Conservation (phyloP, 37 sponge, comb jelly and placozoan genomes). For the Eunapius fragilis region DNA sequence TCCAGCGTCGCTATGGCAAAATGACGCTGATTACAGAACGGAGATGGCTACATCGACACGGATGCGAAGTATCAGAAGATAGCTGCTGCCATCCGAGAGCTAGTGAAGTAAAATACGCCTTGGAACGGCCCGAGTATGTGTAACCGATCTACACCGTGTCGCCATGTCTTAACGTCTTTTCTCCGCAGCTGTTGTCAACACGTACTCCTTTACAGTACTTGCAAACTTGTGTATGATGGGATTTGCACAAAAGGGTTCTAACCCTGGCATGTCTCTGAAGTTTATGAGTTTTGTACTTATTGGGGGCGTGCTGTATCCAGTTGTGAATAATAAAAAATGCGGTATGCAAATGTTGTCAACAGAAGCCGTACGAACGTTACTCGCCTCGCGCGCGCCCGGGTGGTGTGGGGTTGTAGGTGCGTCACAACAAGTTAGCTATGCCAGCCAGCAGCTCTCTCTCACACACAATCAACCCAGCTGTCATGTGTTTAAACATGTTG, state of each 20-base stretch:
- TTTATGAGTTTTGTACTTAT: not conserved
- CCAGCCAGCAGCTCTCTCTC: no score
- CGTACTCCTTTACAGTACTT: not conserved
- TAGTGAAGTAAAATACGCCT: slow-evolving; percentile 38
- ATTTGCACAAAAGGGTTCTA: slow-evolving; percentile 34
- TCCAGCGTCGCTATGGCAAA: not conserved
- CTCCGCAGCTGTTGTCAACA: not conserved
- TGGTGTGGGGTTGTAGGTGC: no score
- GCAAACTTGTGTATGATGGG: slow-evolving; percentile 21
- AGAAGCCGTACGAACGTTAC: not conserved
- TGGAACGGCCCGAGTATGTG: not conserved
- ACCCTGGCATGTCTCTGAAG: slow-evolving; percentile 59
- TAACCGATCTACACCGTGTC: not conserved
- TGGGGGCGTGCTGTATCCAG: not conserved
- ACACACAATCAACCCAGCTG: no score
- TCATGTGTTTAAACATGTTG: no score
- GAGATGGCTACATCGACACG: slow-evolving; percentile 81
- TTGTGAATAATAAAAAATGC: no score
- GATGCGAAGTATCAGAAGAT: slow-evolving; percentile 79
- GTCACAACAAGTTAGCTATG: no score
- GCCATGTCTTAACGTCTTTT: not conserved
- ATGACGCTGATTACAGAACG: slow-evolving; percentile 27
- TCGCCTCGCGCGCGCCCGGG: no score
- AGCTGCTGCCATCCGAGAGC: slow-evolving; percentile 47
- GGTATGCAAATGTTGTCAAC: not conserved